Base-by-base conservation (phyloP, 2,888 invertebrate species). In the Tenthredo livida region DNA sequence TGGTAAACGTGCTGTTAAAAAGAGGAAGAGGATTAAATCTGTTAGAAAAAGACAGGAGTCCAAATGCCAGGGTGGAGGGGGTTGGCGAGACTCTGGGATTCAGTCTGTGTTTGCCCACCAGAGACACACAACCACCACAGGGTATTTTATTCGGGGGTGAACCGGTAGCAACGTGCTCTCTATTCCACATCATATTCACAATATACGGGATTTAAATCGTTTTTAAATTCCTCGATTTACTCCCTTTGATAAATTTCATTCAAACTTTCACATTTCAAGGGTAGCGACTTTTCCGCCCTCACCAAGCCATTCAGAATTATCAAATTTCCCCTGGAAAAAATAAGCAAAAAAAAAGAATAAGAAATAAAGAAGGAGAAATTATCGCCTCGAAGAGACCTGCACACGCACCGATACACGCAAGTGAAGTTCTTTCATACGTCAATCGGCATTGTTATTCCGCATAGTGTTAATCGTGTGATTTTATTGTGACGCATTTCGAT, bases 71-170 rank as follows among this genome's bases (percentile, higher is more conserved):
- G 83, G 83, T 70, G 83, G 83, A 70, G 70, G 83, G 67, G 83
- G 83, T 47, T 83, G 67, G 47, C 83, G 37, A 29, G 83, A 65
- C 83, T 65, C 89, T 91, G 90, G 89, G 91, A 89, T 91, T 91
- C 93, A 93, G 93, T 93, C 92, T 91, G 92, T 92, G 92, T 92
- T 93, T 90, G 92, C 90, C 92, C 92, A 93, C 91, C 91, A 92
- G 91, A 92, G 92, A 92, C 90, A 90, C 88, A 86, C 84, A 86
- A 88, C 90, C 88, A 84, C 73, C 75, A 80, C 40, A 58, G 84
- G 58, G 77, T 77, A 84, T 78, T 84, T 65, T 21, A 29, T 67
- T 37, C 43, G 80, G 80, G 80, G 80, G 80, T 80, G 37, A 61
- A 61, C 37, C 40, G 50, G 78, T n/a, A 58, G 40, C 37, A 54